Evolutionary conservation across 2,797 vertebrate species (phyloP), one percentile per base, ranked within the genome.

Genomic region (Luscinia megarhynchos): DNA sequence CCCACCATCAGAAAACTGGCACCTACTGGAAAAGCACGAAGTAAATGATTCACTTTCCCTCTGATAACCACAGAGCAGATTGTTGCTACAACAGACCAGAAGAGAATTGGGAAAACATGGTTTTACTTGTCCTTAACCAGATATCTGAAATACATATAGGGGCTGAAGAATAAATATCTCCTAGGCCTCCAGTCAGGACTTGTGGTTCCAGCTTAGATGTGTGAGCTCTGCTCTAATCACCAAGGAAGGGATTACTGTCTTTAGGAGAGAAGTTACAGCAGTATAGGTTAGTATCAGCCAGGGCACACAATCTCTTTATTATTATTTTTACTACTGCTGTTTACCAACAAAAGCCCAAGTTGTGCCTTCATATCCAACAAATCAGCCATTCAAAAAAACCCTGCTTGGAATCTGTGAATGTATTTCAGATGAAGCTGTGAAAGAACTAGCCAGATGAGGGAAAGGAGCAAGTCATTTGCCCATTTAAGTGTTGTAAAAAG

Each of bases 21-120:
- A 81, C 46, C 73, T 30, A 26, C 16, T 84, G 75, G 21, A 76
- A 64, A 84, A 86, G 63, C 48, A 83, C 36, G 13, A 55, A 87
- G 63, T 67, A 51, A 92, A 87, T 53, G 2, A 73, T 68, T 87
- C 81, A 76, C 43, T 81, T 88, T 88, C 46, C 77, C 59, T 80
- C n/a, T 50, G 73, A 93, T 85, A 89, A 88, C 38, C 27, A 50
- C 5, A 1, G 20, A 74, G 50, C 29, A 87, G 61, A 86, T 29
- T 72, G 61, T 48, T 75, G 38, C 51, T 76, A 57, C 63, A 59
- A 61, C 16, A 83, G 9, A 83, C 11, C 70, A 87, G 43, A 68
- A 84, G 11, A 70, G 30, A 59, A 73, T 0, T 21, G 50, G 30
- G 27, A 43, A 45, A 89, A 84, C 1, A 0, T 19, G 43, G 15